A percentile compares a stretch with the other conserved stretches of the same genome.
These are phyloP conservation scores for Pelobates fuscus DNA, from an alignment of 2,113 vertebrate species.

Conservation along the genomic window DNA sequence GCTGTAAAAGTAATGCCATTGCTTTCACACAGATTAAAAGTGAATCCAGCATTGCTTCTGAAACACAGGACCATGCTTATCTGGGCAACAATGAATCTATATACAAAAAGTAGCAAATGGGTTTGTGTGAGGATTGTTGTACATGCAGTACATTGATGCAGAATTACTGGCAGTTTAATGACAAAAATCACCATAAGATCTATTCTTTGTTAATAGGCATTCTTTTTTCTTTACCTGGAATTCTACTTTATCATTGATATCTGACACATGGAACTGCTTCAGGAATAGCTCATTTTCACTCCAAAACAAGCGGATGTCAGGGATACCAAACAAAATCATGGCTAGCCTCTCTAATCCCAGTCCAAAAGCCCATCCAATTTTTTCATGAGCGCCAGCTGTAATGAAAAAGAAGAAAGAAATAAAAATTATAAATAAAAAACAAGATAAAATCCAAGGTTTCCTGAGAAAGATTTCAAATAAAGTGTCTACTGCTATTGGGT, in stretches of 20 bases:
- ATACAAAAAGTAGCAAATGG: too few relatives aligned
- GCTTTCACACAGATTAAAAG: too few relatives aligned
- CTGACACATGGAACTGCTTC: slow-evolving; percentile 77
- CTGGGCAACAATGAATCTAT: too few relatives aligned
- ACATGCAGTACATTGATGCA: too few relatives aligned
- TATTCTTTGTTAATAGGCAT: too few relatives aligned
- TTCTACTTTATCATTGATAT: slow-evolving; percentile 76
- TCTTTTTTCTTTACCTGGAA: slow-evolving; percentile 85
- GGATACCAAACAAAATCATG: slow-evolving; percentile 89
- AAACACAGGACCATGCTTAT: too few relatives aligned
- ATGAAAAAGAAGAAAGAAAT: slow-evolving; percentile 50
- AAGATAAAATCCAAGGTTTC: slow-evolving; percentile 47
- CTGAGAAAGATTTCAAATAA: slow-evolving; percentile 29
- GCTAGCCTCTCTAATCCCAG: slow-evolving; percentile 90
- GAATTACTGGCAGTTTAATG: too few relatives aligned
- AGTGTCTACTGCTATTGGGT: slow-evolving; percentile 12
- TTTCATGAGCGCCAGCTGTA: slow-evolving; percentile 82
- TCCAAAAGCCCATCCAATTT: slow-evolving; percentile 92
- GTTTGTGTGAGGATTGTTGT: too few relatives aligned
- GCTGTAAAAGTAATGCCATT: too few relatives aligned
- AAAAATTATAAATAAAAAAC: too few relatives aligned
- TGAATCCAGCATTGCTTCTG: too few relatives aligned
- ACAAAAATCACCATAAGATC: too few relatives aligned
- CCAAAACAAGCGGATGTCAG: slow-evolving; percentile 96
- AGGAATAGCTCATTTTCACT: slow-evolving; percentile 87